Evolutionary conservation across 2,797 vertebrate species (phyloP), one percentile per base, ranked within the genome.

Genomic region (Ceyx erithaca): DNA sequence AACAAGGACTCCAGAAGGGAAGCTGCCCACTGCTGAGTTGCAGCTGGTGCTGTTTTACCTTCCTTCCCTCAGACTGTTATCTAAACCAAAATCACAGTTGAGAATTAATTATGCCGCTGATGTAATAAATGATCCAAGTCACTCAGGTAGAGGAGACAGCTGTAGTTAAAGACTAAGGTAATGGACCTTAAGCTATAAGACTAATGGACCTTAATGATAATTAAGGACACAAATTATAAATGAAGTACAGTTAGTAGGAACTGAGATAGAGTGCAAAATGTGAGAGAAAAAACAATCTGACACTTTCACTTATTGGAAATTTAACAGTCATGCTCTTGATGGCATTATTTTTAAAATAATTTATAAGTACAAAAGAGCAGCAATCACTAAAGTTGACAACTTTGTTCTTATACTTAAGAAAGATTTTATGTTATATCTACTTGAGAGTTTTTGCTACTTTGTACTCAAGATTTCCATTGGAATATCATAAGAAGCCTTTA

Each of bases 381-480:
- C 2, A 1, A 72, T 9, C 5, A 13, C 17, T 83, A 6, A 43
- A 79, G 28, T 7, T 84, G 33, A 19, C 48, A 70, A 45, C 14
- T 82, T 6, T 52, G 43, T 26, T 81, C n/a, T 59, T 49, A 1
- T 14, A 31, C 12, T 30, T 41, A 63, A 28, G 19, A 23, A 69
- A 75, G 91, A 14, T 0, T 1, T 12, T 0, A 5, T 0, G 4
- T 30, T 18, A 59, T 15, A 58, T 21, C n/a, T 68, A 40, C 37
- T 35, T 26, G 6, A 10, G 19, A 80, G 23, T 40, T 80, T 66
- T 2, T 33, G 18, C 26, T 61, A 19, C 28, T 69, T 37, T 49
- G 45, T 52, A 35, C n/a, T 63, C 20, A 8, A 62, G 43, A 75
- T 31, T 33, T 51, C 28, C 11, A 31, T 0, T 25, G 28, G 11